Evolutionary conservation across 92 coral and sea anemone genomes (phyloP).

Genomic region (Ricordea florida): DNA sequence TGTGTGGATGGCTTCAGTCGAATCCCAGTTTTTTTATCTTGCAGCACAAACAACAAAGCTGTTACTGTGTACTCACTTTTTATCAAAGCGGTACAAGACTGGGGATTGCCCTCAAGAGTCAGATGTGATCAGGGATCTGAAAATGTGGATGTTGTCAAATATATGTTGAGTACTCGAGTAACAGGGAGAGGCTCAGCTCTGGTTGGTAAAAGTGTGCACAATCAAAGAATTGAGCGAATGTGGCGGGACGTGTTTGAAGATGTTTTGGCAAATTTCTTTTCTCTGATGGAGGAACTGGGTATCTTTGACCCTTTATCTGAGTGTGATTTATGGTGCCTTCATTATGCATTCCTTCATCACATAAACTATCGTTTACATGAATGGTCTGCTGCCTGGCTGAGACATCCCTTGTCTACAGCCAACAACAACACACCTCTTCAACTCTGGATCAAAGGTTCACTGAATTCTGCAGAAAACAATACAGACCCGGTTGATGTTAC

Average conservation of each 20-base stretch:
- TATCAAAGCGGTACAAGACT: conserved; percentile 43
- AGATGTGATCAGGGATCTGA: conserved; percentile 43
- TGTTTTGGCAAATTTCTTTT: conserved; percentile 40
- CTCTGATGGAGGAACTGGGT: conserved; percentile 49
- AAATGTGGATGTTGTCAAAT: conserved; percentile 51
- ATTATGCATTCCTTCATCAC: conserved; percentile 46
- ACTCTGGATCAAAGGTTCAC: conserved; percentile 58
- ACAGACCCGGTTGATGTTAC: conserved; percentile 40
- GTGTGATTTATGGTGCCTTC: conserved; percentile 53
- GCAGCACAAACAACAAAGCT: conserved; percentile 57
- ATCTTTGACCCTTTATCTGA: conserved; percentile 41
- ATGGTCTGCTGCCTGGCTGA: conserved; percentile 38
- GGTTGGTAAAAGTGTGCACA: conserved; percentile 54
- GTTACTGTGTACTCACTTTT: conserved; percentile 47
- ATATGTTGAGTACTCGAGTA: conserved; percentile 40
- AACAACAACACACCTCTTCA: conserved; percentile 50
- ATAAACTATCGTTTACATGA: conserved; percentile 43
- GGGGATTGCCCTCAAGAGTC: conserved; percentile 59
- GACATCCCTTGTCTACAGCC: conserved; percentile 34
- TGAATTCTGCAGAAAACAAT: conserved; percentile 40
- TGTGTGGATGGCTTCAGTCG: conserved; percentile 59
- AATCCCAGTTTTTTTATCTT: conserved; percentile 39
- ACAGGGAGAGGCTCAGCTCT: conserved; percentile 56
- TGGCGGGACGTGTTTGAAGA: conserved; percentile 57
- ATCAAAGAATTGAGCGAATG: conserved; percentile 25